Base-by-base conservation (phyloP, 2,797 vertebrate species). In the Hypotaenidia okinawae region DNA sequence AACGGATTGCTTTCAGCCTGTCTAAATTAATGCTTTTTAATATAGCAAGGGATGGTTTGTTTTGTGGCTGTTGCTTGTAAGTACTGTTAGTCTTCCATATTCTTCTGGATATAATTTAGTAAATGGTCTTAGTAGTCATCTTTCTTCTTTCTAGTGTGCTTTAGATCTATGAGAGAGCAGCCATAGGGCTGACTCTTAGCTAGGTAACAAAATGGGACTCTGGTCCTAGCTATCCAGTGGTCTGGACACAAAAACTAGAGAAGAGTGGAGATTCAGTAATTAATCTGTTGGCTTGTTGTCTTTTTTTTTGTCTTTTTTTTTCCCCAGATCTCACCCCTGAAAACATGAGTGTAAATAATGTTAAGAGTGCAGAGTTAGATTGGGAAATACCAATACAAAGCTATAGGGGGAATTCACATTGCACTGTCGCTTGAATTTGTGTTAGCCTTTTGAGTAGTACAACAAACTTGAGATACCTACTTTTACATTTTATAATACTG, bases 271-370 rank as follows among this genome's bases (percentile, higher is more conserved):
- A 22, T 67, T 75, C 18, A 61, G 43, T 75, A 57, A 70, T 74
- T 59, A 3, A 6, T 64, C 3, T 72, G 4, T 9, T 11, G 6
- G 10, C 23, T 16, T 0, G n/a, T 49, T 7, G 9, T 6, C 41
- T 16, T 16, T 41, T 41, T 41, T 41, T 7, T 41, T 7, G 33
- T 16, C 7, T 41, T 41, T 16, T 41, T 17, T 43, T 43, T 43
- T 43, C 4, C 4, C 13, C 16, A 59, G 33, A 37, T 22, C 22
- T 77, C 16, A 67, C 7, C 6, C 6, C 35, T 80, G 39, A 83
- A 67, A 77, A 23, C 49, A 1, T 16, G 27, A 16, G 16, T 61
- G 5, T 72, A 73, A 61, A 23, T 74, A 63, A 47, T 6, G 4
- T 61, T 58, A 54, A 78, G 25, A 16, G 41, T 45, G 8, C 43